A percentile compares a stretch with the other conserved stretches of the same genome.
Conservation (phyloP, 2,888 invertebrate species). For the Oithona nana region DNA sequence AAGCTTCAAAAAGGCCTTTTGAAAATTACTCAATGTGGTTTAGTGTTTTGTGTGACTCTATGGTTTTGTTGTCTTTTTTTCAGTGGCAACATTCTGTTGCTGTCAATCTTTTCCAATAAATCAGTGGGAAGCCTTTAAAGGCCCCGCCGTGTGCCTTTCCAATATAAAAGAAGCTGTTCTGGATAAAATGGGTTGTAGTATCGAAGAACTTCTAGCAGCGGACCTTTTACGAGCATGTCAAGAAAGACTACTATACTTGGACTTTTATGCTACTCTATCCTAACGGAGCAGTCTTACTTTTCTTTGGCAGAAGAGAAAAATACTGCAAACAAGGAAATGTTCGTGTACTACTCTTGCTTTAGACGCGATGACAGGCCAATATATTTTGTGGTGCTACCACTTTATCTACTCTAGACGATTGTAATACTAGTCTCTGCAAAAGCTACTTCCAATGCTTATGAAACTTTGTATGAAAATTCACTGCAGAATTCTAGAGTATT, state of each 20-base stretch:
- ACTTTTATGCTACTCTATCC: too few species aligned
- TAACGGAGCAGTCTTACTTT: not conserved
- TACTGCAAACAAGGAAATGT: not conserved
- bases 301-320: not conserved
- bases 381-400: not conserved
- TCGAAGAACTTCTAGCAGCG: not conserved
- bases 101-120: not conserved
- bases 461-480: too few species aligned
- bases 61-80: too few species aligned
- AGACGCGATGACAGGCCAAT: not conserved
- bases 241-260: too few species aligned
- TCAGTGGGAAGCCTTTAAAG: not conserved
- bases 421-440: too few species aligned
- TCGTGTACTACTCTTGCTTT: not conserved
- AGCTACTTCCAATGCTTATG: too few species aligned
- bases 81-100: not conserved
- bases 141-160: not conserved
- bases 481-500: too few species aligned
- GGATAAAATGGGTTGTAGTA: not conserved
- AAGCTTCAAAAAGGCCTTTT: too few species aligned
- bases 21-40: too few species aligned
- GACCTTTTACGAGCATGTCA: not conserved
- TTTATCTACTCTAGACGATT: not conserved
- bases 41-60: too few species aligned
- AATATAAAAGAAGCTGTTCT: not conserved